Evolutionary conservation across 2,797 vertebrate genomes (phyloP).

Genomic region (Syngnathus rostellatus): DNA sequence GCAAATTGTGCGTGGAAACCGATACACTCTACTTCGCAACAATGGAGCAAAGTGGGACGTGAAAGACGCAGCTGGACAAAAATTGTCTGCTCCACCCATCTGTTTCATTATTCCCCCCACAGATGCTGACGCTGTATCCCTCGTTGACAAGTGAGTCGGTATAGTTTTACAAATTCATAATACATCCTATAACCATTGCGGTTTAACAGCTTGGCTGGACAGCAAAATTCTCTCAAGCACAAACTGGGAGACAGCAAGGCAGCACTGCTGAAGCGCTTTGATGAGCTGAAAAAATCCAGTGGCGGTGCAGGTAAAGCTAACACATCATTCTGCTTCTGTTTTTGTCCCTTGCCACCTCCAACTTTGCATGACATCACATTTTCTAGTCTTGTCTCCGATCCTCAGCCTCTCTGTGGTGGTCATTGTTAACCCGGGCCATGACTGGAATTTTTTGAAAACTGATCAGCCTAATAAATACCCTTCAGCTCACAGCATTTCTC

Average conservation of each 20-base stretch:
- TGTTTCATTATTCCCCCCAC: constrained; percentile 93
- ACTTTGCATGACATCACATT: no score
- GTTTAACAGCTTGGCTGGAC: constrained; percentile 68
- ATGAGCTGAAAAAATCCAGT: constrained; percentile 73
- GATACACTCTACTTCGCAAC: constrained; percentile 83
- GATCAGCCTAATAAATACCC: no score
- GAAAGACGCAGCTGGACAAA: constrained; percentile 71
- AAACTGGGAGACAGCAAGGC: constrained; percentile 72
- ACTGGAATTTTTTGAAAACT: no score
- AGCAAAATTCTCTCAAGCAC: constrained; percentile 73
- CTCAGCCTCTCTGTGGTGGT: no score
- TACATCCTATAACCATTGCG: constrained; percentile 1
- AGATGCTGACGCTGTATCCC: constrained; percentile 71
- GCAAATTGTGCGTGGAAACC: constrained; percentile 76
- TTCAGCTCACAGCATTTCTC: no score
- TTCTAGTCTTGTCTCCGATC: no score
- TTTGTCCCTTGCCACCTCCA: no score
- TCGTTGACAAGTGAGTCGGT: constrained; percentile 77
- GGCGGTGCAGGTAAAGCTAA: constrained; percentile 47
- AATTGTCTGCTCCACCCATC: constrained; percentile 74
- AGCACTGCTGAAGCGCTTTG: constrained; percentile 68
- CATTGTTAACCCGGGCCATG: no score
- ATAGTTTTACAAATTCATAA: background rate
- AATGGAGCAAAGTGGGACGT: constrained; percentile 80
- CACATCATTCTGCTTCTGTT: background rate